These are phyloP conservation scores for Spodoptera picta DNA, from an alignment of 2,888 invertebrate genomes.

Conservation along the genomic window DNA sequence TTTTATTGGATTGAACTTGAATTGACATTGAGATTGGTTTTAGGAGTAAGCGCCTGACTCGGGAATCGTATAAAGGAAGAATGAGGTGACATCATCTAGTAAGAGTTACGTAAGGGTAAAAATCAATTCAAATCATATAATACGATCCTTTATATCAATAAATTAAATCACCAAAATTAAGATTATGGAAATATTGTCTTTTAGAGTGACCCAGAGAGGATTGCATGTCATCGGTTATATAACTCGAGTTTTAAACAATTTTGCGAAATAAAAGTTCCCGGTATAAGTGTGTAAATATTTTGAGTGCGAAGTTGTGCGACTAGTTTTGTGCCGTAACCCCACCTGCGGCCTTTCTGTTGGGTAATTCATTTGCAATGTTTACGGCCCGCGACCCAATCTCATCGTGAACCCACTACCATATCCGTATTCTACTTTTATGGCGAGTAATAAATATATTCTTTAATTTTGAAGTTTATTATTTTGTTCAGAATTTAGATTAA, in stretches of 20 bases:
- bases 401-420: slow-evolving; percentile 16
- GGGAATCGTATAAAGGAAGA: too few relatives aligned
- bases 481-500: slow-evolving; percentile 9
- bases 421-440: slow-evolving; percentile 27
- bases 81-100: too few relatives aligned
- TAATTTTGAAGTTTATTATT: slow-evolving; percentile 21
- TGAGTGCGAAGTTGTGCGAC: slow-evolving; percentile 11
- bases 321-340: slow-evolving; percentile 33
- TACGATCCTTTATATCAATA: too few relatives aligned
- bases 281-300: slow-evolving; percentile 36
- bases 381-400: slow-evolving; percentile 14
- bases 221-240: slow-evolving; percentile 33
- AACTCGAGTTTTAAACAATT: slow-evolving; percentile 26
- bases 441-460: slow-evolving; percentile 6
- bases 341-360: slow-evolving; percentile 35
- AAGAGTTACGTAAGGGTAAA: too few relatives aligned
- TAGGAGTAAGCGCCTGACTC: too few relatives aligned
- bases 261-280: slow-evolving; percentile 39
- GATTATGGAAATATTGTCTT: background rate
- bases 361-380: slow-evolving; percentile 30
- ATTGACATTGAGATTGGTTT: too few relatives aligned
- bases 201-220: slow-evolving; percentile 25
- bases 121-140: too few relatives aligned
- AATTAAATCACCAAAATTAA: background rate
- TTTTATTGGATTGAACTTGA: too few relatives aligned